Evolutionary conservation across 1,140 invertebrate genomes (phyloP), one percentile per base, ranked within the genome.

Genomic region (Ptiloglossa arizonensis): DNA sequence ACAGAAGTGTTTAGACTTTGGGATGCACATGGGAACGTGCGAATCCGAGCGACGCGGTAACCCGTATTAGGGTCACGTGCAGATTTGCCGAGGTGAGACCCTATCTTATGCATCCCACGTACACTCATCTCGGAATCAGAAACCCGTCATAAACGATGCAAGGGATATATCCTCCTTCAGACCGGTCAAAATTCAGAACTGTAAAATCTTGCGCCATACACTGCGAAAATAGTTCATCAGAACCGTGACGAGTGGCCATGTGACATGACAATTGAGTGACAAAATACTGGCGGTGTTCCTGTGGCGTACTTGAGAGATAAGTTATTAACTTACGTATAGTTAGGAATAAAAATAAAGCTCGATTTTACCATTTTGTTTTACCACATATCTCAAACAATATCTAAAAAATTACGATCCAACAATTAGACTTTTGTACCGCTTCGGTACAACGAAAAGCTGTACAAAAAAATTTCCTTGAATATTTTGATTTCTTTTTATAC

Each of bases 51-150:
- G 82, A 62, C 83, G 81, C 85, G 80, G 77, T 75, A 85, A 79
- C 81, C 82, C 48, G 87, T 90, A 90, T 90, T 90, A 90, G 81
- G 86, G 88, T 90, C 89, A 91, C 89, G 89, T 90, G 87, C 88
- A 89, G 89, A 90, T 90, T 89, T 88, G 83, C 84, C 81, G 74
- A 74, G 80, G 85, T 84, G 81, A 86, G 86, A 90, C 82, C 67
- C 83, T 87, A 86, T 89, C 83, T 89, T 88, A 90, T 90, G 88
- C 89, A 83, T 82, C 78, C 88, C 89, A 90, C 90, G 88, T 91
- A 91, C 81, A 86, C 89, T 90, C 89, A 90, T 90, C 88, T 89
- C 87, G 87, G 85, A 87, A 86, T 91, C 90, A 90, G 87, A 90
- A 89, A 86, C 84, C 86, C 87, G 85, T 90, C 89, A 89, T 89